These are phyloP conservation scores for Aurelia aurita complex sp. Pacific DNA, from an alignment of 30 jellyfish, hydroid and myxozoan genomes.

Conservation along the genomic window DNA sequence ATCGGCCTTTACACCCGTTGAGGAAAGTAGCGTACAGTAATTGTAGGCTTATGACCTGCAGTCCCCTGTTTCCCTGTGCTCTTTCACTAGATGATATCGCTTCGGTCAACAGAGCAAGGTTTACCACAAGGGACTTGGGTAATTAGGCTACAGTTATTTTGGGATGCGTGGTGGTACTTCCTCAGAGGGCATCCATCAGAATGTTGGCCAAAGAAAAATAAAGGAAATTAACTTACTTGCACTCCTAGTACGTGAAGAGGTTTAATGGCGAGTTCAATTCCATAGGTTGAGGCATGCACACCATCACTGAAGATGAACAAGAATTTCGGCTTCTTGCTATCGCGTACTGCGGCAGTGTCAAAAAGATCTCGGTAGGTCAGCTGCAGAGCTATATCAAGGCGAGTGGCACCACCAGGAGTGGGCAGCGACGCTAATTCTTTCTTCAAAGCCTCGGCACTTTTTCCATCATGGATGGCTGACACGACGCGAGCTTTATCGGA, in stretches of 20 bases:
- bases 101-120: too few species aligned
- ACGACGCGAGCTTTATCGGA: slow-evolving; percentile 54
- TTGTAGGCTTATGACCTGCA: too few species aligned
- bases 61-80: too few species aligned
- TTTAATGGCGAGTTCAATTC: slow-evolving; percentile 48
- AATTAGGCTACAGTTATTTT: too few species aligned
- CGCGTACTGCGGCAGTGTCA: slow-evolving; percentile 4
- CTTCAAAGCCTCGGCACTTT: slow-evolving; percentile 25
- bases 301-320: slow-evolving; percentile 82
- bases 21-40: too few species aligned
- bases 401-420: slow-evolving; percentile 77
- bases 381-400: slow-evolving; percentile 77
- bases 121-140: too few species aligned
- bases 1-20: too few species aligned
- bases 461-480: slow-evolving; percentile 42
- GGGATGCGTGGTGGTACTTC: too few species aligned
- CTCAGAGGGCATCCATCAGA: too few species aligned
- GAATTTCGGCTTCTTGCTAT: slow-evolving; percentile 57
- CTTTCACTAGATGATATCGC: too few species aligned
- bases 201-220: not conserved
- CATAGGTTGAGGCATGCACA: slow-evolving; percentile 46
- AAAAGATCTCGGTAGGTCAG: slow-evolving; percentile 60
- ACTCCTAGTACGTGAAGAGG: slow-evolving; percentile 70
- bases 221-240: slow-evolving; percentile 30
- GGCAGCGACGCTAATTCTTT: slow-evolving; percentile 67